Percentiles rank a stretch among this genome's conserved stretches.
These are phyloP conservation scores for Murina feae DNA, from an alignment of 2,113 vertebrate species.

Conservation along the genomic window DNA sequence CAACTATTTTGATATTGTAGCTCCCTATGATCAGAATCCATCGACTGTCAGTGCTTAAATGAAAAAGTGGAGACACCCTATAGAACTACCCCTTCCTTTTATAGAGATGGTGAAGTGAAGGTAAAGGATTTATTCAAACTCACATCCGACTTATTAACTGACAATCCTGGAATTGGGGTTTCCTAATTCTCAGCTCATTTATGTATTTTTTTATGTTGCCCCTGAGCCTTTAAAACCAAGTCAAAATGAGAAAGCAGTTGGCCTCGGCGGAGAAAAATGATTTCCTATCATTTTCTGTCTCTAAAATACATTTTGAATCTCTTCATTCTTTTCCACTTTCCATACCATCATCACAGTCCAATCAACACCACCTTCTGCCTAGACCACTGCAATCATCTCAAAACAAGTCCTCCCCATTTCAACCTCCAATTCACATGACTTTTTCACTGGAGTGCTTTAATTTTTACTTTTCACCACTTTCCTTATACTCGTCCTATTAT, in stretches of 20 bases:
- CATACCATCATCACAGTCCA: not conserved
- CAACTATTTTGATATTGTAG: not conserved
- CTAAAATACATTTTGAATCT: not conserved
- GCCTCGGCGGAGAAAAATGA: not conserved
- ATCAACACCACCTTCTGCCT: not conserved
- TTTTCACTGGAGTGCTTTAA: not conserved
- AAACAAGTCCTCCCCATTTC: not conserved
- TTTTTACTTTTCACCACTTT: not conserved
- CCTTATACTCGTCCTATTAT: not conserved
- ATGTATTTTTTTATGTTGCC: not conserved
- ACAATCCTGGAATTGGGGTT: not conserved
- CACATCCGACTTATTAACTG: not conserved
- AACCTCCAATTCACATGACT: not conserved
- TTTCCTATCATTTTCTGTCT: not conserved
- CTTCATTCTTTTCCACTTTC: not conserved
- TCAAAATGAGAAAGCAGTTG: not conserved
- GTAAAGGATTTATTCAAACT: not conserved
- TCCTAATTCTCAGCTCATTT: not conserved
- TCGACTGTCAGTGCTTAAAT: not conserved
- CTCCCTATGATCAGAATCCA: not conserved
- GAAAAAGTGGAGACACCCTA: not conserved
- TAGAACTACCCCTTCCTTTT: not conserved
- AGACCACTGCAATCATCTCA: not conserved
- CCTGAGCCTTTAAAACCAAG: not conserved
- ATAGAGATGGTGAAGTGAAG: not conserved